Evolutionary conservation across 1,140 invertebrate genomes (phyloP), one percentile per base, ranked within the genome.

Genomic region (Bombus impatiens): DNA sequence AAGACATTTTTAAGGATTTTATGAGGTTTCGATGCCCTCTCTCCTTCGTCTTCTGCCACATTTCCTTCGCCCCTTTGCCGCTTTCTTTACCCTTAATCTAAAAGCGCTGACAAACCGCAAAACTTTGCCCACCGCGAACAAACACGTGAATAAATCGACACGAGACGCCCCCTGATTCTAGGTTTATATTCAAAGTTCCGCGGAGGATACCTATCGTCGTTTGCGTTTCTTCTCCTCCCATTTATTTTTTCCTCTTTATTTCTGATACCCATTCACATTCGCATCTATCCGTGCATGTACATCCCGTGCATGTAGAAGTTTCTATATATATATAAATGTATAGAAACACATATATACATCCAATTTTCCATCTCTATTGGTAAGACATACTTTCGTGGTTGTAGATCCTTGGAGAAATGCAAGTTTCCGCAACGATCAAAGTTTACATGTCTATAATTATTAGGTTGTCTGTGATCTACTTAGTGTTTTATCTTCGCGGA

Each of bases 131-230:
- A 90, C 91, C 88, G 91, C 91, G 94, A 94, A 94, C 94, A 94
- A 94, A 94, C 94, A 94, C 93, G 92, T 91, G 93, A 94, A 94
- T 94, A 94, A 94, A 94, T 94, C 93, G 94, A 94, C 93, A 92
- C 78, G 81, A 79, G 81, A 67, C 87, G 85, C 87, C 79, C 47
- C 86, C 84, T 74, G 91, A 91, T 92, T 93, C 91, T 89, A 89
- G 88, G 93, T 94, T 94, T 94, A 94, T 94, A 94, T 94, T 94
- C 93, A 94, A 94, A 94, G 92, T 94, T 94, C 88, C 88, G 47
- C 82, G 82, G 68, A 79, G 83, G 87, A 89, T 87, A 87, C 90
- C 91, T 88, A 88, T 87, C 68, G 80, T 88, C 85, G 83, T 89
- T 80, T 68, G 79, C 70, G 70, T 86, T 74, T 86, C 86, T 89